Conservation (phyloP, 2,888 invertebrate genomes). For the Meteorus colon region DNA sequence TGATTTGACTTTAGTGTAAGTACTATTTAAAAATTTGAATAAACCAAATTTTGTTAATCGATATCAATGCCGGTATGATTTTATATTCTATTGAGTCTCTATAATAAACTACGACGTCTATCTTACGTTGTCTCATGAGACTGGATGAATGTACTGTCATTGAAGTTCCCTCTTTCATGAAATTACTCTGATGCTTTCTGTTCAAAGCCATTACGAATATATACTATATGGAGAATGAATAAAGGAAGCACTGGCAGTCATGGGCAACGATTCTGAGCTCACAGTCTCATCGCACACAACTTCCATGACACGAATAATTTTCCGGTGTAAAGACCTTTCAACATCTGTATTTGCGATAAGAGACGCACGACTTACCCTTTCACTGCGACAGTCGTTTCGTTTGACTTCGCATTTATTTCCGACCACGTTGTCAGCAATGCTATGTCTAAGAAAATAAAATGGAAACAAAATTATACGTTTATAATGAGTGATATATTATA, state of each 20-base stretch:
- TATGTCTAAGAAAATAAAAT: constrained; percentile 43
- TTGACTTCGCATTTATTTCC: constrained; percentile 23
- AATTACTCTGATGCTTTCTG: constrained; percentile 21
- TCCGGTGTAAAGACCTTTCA: constrained; percentile 22
- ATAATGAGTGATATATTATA: too few relatives aligned
- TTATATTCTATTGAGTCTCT: too few relatives aligned
- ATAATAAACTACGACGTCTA: too few relatives aligned
- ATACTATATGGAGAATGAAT: not conserved
- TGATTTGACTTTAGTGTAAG: too few relatives aligned
- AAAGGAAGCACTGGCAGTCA: not conserved
- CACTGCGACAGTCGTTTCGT: constrained; percentile 19
- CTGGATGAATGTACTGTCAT: not conserved
- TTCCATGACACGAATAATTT: constrained; percentile 31
- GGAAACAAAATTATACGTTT: not conserved
- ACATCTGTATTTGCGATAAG: constrained; percentile 11
- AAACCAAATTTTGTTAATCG: too few relatives aligned
- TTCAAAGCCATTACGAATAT: not conserved
- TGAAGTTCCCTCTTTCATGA: constrained; percentile 2
- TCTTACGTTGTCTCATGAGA: too few relatives aligned
- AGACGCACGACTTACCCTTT: constrained; percentile 24
- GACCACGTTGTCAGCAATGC: constrained; percentile 45
- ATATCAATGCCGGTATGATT: too few relatives aligned
- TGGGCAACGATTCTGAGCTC: constrained; percentile 7
- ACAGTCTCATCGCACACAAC: not conserved
- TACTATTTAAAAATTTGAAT: too few relatives aligned